A percentile compares a stretch with the other conserved stretches of the same genome.
These are phyloP conservation scores for Agriopis leucophaearia DNA, from an alignment of 2,888 invertebrate species.

Conservation along the genomic window DNA sequence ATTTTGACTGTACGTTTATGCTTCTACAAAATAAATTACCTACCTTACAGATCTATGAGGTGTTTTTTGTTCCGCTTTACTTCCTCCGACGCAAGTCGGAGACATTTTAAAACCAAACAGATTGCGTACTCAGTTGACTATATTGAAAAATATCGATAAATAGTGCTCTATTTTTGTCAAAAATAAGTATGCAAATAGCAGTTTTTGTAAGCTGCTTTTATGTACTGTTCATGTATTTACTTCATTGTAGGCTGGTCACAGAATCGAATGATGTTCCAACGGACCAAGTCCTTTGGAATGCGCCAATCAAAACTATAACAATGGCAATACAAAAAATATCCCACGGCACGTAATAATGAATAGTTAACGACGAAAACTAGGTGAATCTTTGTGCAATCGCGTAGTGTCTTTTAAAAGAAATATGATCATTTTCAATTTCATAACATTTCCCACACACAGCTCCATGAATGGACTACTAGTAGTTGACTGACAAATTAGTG, in stretches of 20 bases:
- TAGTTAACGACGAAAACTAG: constrained; percentile 85
- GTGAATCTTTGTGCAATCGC: constrained; percentile 86
- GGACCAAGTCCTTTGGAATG: constrained; percentile 73
- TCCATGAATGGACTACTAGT: constrained; percentile 72
- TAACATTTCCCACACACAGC: constrained; percentile 81
- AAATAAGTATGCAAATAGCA: no score
- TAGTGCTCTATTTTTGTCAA: no score
- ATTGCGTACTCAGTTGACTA: no score
- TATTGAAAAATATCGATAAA: no score
- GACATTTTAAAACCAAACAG: no score
- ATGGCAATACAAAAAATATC: constrained; percentile 78
- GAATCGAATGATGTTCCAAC: constrained; percentile 28
- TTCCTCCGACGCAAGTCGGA: no score
- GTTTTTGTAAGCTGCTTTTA: no score
- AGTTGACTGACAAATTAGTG: constrained; percentile 80
- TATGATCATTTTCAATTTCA: constrained; percentile 86
- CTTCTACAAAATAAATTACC: no score
- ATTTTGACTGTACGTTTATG: no score
- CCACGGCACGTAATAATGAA: constrained; percentile 85
- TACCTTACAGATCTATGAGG: neutral
- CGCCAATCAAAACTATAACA: constrained; percentile 79
- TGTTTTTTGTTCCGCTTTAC: no score
- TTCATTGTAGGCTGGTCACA: constrained; percentile 18
- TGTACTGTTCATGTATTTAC: no score
- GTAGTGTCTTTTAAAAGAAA: constrained; percentile 85